Conservation (phyloP, 2,797 vertebrate species). For the Octomys mimax region DNA sequence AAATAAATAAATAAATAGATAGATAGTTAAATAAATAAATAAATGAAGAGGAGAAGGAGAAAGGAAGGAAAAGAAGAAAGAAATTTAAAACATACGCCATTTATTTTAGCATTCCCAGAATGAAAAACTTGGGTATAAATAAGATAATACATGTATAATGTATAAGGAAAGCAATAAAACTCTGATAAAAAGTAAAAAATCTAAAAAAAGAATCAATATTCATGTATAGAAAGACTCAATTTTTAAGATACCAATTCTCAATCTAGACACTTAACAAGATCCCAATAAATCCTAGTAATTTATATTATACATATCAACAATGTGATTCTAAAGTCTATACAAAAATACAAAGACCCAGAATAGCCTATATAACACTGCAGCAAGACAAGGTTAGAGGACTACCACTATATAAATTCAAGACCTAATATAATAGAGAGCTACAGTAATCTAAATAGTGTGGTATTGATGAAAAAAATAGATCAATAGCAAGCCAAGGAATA, state of each 20-base stretch:
- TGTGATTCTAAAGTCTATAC: background rate
- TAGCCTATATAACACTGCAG: background rate
- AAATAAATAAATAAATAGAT: background rate
- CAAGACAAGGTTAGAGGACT: background rate
- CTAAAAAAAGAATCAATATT: constrained; percentile 7
- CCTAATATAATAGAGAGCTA: background rate
- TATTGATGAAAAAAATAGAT: background rate
- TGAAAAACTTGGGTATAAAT: background rate
- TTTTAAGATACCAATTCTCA: background rate
- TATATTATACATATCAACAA: constrained; percentile 12
- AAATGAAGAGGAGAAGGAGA: background rate
- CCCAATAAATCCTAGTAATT: background rate
- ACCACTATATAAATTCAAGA: background rate
- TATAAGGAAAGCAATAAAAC: constrained; percentile 21
- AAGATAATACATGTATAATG: background rate
- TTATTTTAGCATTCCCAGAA: constrained; percentile 28
- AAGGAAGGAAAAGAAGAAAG: background rate
- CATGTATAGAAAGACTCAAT: background rate
- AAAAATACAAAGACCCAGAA: constrained; percentile 15
- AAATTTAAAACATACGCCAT: background rate
- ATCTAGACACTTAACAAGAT: constrained; percentile 28
- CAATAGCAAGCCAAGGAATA: background rate
- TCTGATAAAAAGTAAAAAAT: background rate
- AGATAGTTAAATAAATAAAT: background rate
- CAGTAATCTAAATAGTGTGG: background rate